Evolutionary conservation across 2,797 vertebrate genomes (phyloP).

Genomic region (Sparus aurata): DNA sequence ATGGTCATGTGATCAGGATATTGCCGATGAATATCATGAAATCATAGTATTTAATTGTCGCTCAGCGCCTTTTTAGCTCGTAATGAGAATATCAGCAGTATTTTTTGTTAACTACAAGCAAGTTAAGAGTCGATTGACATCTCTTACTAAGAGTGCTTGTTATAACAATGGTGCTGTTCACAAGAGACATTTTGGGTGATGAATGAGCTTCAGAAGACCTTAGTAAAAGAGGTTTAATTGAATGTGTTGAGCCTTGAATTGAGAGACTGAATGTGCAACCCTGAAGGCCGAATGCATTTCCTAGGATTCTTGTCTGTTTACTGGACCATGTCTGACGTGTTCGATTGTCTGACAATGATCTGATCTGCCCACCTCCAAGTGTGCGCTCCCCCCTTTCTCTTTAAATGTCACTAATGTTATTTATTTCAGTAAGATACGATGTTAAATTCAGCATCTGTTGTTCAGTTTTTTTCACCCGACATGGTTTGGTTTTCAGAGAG

Average conservation of each 20-base stretch:
- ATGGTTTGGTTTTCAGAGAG: conserved; percentile 71
- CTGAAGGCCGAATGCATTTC: conserved; percentile 54
- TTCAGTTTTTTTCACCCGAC: conserved; percentile 71
- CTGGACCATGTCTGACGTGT: conserved; percentile 42
- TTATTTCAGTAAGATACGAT: conserved; percentile 84
- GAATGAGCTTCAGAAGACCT: conserved; percentile 55
- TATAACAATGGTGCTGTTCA: conserved; percentile 36
- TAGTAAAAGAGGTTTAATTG: conserved; percentile 57
- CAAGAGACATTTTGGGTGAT: conserved; percentile 49
- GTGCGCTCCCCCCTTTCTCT: background rate
- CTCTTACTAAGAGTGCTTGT: conserved; percentile 16
- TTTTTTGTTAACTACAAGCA: conserved; percentile 8
- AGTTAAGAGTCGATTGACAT: conserved; percentile 21
- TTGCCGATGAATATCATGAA: conserved; percentile 17
- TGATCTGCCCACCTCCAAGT: conserved; percentile 32
- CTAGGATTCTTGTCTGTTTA: conserved; percentile 58
- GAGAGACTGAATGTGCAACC: conserved; percentile 52
- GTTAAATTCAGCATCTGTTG: conserved; percentile 57
- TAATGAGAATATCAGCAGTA: conserved; percentile 15
- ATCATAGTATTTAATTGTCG: background rate
- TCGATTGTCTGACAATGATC: conserved; percentile 53
- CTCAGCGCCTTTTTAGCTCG: background rate
- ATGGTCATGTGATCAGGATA: background rate
- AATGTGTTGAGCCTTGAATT: conserved; percentile 58
- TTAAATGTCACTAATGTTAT: conserved; percentile 76